phyloP scores from a whole-genome alignment of 2,888 invertebrate genomes.

The Lasioglossum vierecki region DNA sequence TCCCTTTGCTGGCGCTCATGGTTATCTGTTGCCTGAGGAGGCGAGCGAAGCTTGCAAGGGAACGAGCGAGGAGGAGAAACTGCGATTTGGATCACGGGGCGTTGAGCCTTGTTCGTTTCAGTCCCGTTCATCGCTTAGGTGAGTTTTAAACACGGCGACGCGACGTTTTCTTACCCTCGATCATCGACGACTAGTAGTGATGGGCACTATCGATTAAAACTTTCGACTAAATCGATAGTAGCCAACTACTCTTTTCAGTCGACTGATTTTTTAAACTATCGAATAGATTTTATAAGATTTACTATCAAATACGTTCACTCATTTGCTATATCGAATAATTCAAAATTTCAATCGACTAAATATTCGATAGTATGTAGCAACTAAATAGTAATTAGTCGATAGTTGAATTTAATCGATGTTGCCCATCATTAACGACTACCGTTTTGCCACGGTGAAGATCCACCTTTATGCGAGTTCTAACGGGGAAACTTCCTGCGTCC shows the following conservation, averaged over 20 bases:
- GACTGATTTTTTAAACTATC: no score
- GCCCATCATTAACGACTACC: background rate
- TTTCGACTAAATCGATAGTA: no score
- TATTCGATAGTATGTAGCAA: no score
- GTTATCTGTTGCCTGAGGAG: slow-evolving; percentile 94
- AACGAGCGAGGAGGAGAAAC: slow-evolving; percentile 92
- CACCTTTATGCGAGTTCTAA: background rate
- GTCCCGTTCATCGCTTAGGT: slow-evolving; percentile 90
- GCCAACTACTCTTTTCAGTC: no score
- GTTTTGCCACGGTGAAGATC: background rate
- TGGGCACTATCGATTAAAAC: no score
- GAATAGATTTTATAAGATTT: no score
- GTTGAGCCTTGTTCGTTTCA: slow-evolving; percentile 91
- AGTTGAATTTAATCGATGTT: no score
- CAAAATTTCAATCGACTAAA: no score
- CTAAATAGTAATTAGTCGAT: no score
- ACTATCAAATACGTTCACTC: no score
- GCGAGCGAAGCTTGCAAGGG: slow-evolving; percentile 93
- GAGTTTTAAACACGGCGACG: slow-evolving; percentile 65
- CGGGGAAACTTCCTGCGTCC: background rate
- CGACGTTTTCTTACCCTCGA: slow-evolving; percentile 7
- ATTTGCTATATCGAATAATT: no score
- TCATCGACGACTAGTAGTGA: background rate
- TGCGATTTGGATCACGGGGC: slow-evolving; percentile 93
- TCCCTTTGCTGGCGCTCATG: slow-evolving; percentile 93